phyloP scores from a whole-genome alignment of 2,797 vertebrate genomes.

The Diplodus puntazzo region DNA sequence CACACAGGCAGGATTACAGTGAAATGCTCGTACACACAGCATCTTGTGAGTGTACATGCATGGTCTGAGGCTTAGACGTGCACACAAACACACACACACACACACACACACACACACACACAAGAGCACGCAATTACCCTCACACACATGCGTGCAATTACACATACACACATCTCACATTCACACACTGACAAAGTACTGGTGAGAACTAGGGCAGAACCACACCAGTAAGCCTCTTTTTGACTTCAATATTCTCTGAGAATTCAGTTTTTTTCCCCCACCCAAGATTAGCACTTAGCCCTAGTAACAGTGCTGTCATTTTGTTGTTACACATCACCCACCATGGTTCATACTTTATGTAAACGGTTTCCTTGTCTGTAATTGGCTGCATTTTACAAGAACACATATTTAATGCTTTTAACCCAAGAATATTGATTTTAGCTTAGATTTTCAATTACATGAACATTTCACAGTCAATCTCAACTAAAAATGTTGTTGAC shows the following conservation, averaged over 20 bases:
- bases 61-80: conserved; percentile 39
- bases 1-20: conserved; percentile 69
- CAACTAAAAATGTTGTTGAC: background rate
- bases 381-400: conserved; percentile 34
- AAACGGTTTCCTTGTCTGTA: conserved; percentile 35
- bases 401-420: conserved; percentile 1
- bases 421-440: background rate
- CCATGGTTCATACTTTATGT: conserved; percentile 46
- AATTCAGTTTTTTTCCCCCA: conserved; percentile 44
- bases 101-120: conserved; percentile 36
- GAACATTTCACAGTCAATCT: background rate
- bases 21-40: conserved; percentile 43
- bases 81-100: conserved; percentile 13
- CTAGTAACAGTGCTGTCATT: conserved; percentile 67
- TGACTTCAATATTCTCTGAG: conserved; percentile 68
- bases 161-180: conserved; percentile 32
- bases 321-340: conserved; percentile 57
- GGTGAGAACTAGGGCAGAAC: conserved; percentile 71
- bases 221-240: conserved; percentile 68
- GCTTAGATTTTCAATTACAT: background rate
- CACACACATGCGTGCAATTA: conserved; percentile 16
- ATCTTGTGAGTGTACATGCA: conserved; percentile 29
- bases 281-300: conserved; percentile 70
- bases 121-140: background rate
- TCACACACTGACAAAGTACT: conserved; percentile 60